Evolutionary conservation across 2,113 vertebrate species (phyloP), one percentile per base, ranked within the genome.

Genomic region (Girardinichthys multiradiatus): DNA sequence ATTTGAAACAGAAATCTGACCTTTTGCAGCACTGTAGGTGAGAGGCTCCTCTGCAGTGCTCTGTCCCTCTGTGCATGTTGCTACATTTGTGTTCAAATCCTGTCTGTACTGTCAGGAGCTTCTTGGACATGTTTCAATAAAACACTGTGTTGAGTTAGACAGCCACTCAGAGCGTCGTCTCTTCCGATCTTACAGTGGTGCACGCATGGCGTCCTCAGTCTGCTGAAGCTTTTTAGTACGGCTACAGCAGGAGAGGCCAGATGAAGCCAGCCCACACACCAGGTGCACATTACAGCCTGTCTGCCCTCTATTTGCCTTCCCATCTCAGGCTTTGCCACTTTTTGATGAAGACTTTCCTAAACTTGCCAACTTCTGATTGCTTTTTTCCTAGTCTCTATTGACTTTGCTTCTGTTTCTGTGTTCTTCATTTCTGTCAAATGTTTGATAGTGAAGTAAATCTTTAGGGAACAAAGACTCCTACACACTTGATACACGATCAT

Each of bases 221-320:
- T 71, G 81, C 57, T 67, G 72, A 45, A 85, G 82, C 74, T 85
- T 86, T 84, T 90, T 89, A 86, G 79, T 45, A 24, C n/a, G 54
- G n/a, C 72, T 79, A 31, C 74, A 86, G 80, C 73, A 80, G 35
- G 45, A 79, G 77, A 42, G 70, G 74, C 66, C 81, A 79, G 76
- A 84, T 85, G 80, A 87, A 83, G 68, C 33, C 79, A 62, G 75
- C 85, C 81, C 83, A 87, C 81, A 76, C 81, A 83, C 75, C 81
- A 88, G 79, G 79, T 83, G 78, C 71, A 74, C 66, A 58, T 48
- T 64, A 26, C 72, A 64, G 62, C 67, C 63, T 70, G 37, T 77
- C 66, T 72, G 63, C 30, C 42, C 45, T 57, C 13, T 77, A 45
- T 61, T 68, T 77, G 31, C 31, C 29, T 45, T 27, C 74, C 75